phyloP scores from a whole-genome alignment of 2,888 invertebrate species.

The Lottia gigantea region DNA sequence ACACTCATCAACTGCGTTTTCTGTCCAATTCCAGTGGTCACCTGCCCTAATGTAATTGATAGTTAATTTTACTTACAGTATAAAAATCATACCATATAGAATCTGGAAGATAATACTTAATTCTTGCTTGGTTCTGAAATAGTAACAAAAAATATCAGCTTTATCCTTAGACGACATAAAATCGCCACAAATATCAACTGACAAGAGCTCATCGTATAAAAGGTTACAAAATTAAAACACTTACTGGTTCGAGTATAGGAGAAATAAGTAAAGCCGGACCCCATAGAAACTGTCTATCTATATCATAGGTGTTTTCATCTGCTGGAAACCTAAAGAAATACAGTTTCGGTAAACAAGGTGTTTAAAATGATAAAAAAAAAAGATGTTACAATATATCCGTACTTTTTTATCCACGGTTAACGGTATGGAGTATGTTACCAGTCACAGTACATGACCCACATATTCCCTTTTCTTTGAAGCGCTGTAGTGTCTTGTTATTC shows the following conservation, averaged over 20 bases:
- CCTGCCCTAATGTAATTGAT: too few species aligned
- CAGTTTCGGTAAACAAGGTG: not conserved
- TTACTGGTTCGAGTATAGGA: constrained; percentile 59
- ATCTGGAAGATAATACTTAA: constrained; percentile 49
- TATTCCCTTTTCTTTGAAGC: too few species aligned
- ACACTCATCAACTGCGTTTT: too few species aligned
- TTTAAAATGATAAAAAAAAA: too few species aligned
- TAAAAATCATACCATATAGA: constrained; percentile 60
- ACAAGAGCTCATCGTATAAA: not conserved
- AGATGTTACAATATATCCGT: too few species aligned
- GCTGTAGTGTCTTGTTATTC: too few species aligned
- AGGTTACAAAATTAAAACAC: not conserved
- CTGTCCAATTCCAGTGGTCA: too few species aligned
- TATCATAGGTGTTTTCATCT: constrained; percentile 43
- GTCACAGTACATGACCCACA: too few species aligned
- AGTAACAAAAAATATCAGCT: not conserved
- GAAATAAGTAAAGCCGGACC: constrained; percentile 68
- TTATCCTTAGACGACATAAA: not conserved
- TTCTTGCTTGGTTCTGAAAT: constrained; percentile 43
- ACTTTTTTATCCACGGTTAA: too few species aligned
- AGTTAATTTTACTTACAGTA: constrained; percentile 36
- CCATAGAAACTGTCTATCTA: constrained; percentile 67
- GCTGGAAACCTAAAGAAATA: constrained; percentile 45
- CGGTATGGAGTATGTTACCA: too few species aligned
- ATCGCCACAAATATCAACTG: not conserved